Evolutionary conservation across 2,888 invertebrate genomes (phyloP).

Genomic region (Nudaria mundana): DNA sequence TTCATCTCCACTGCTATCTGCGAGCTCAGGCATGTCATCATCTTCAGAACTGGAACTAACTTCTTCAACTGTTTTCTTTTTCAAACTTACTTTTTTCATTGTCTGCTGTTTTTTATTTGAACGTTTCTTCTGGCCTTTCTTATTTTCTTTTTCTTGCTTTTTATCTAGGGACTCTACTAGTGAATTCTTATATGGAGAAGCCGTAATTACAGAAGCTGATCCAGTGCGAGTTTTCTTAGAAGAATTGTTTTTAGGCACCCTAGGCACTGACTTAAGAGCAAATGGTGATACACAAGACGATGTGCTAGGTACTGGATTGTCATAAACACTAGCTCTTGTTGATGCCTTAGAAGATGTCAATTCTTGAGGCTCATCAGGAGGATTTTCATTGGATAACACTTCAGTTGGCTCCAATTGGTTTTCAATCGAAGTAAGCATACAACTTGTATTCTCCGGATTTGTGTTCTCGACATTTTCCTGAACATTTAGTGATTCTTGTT

Average conservation of each 20-base stretch:
- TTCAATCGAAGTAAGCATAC: neutral
- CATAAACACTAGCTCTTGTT: neutral
- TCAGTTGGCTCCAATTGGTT: neutral
- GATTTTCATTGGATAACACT: neutral
- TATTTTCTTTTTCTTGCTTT: neutral
- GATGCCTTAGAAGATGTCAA: neutral
- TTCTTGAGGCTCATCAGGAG: neutral
- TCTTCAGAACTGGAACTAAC: conserved; percentile 2
- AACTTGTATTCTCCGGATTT: neutral
- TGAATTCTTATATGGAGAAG: neutral
- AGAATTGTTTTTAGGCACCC: neutral
- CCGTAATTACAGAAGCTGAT: neutral
- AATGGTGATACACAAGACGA: neutral
- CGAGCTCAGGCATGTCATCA: neutral
- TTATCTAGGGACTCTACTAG: neutral
- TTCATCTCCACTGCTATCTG: conserved; percentile 1
- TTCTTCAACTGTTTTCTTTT: neutral
- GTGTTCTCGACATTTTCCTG: neutral
- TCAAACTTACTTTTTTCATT: conserved; percentile 1
- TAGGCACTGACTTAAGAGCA: neutral
- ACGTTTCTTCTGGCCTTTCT: neutral
- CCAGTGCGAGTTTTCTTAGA: neutral
- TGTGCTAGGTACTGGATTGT: neutral
- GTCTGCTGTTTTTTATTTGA: neutral
- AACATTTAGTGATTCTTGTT: neutral